Conservation (phyloP, 2,888 invertebrate species). For the Cataglyphis altisquamis region DNA sequence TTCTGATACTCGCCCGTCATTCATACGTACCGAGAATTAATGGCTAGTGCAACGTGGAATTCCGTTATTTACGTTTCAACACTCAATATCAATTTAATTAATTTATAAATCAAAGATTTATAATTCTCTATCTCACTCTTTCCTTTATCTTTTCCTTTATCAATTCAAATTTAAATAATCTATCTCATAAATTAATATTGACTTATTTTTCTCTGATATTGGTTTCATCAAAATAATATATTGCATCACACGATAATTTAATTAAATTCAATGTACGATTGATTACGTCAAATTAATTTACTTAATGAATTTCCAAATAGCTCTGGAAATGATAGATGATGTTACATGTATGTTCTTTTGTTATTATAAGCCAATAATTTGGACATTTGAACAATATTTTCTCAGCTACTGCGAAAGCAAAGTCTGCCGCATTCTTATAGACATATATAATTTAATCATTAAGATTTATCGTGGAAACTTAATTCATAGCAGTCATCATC, state of each 20-base stretch:
- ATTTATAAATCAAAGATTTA: constrained; percentile 11
- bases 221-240: neutral
- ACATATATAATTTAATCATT: constrained; percentile 71
- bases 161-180: neutral
- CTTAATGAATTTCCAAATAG: neutral
- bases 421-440: constrained; percentile 41
- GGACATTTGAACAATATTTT: constrained; percentile 6
- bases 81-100: constrained; percentile 50
- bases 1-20: constrained; percentile 76
- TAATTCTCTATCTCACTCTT: neutral
- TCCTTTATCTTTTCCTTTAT: neutral
- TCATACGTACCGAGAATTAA: constrained; percentile 75
- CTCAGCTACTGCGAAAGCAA: neutral
- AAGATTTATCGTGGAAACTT: constrained; percentile 72
- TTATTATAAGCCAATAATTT: neutral
- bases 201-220: neutral
- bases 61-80: constrained; percentile 58
- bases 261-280: neutral
- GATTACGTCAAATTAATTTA: constrained; percentile 6
- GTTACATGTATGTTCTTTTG: neutral
- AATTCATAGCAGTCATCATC: constrained; percentile 72
- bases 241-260: neutral
- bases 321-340: neutral
- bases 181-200: neutral
- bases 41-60: constrained; percentile 57